A percentile compares a stretch with the other conserved stretches of the same genome.
Conservation (phyloP, 2,113 vertebrate genomes). For the Cynocephalus volans region DNA sequence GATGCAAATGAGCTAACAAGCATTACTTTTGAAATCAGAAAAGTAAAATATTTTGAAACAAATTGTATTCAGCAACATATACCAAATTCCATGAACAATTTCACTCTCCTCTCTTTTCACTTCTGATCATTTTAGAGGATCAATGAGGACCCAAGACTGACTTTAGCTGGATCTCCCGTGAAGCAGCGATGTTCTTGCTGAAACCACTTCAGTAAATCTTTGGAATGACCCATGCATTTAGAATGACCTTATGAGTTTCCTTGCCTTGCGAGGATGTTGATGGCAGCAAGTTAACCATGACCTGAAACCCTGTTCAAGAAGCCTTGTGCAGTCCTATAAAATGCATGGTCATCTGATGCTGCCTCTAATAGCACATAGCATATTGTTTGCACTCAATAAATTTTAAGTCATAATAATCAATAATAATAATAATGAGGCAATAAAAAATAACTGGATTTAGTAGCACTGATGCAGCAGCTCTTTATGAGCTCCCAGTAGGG, state of each 20-base stretch:
- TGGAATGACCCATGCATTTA: neutral
- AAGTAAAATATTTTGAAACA: neutral
- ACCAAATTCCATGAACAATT: neutral
- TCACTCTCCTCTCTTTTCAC: neutral
- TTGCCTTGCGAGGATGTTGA: neutral
- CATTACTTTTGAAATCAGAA: neutral
- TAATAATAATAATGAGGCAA: conserved; percentile 63
- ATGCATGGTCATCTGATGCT: neutral
- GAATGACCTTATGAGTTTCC: neutral
- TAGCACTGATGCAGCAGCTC: neutral
- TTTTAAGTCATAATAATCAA: conserved; percentile 62
- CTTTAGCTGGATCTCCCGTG: neutral
- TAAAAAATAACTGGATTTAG: conserved; percentile 63
- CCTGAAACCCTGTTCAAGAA: neutral
- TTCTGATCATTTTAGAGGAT: neutral
- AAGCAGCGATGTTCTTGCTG: neutral
- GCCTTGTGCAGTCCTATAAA: neutral
- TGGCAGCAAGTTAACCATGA: neutral
- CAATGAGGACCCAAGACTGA: neutral
- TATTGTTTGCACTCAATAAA: conserved; percentile 60
- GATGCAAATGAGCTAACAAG: neutral
- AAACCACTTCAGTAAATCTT: neutral
- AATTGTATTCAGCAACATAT: neutral
- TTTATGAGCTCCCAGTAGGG: neutral
- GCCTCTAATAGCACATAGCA: neutral